Evolutionary conservation across 2,888 invertebrate genomes (phyloP), one percentile per base, ranked within the genome.

Genomic region (Panorpa germanica): DNA sequence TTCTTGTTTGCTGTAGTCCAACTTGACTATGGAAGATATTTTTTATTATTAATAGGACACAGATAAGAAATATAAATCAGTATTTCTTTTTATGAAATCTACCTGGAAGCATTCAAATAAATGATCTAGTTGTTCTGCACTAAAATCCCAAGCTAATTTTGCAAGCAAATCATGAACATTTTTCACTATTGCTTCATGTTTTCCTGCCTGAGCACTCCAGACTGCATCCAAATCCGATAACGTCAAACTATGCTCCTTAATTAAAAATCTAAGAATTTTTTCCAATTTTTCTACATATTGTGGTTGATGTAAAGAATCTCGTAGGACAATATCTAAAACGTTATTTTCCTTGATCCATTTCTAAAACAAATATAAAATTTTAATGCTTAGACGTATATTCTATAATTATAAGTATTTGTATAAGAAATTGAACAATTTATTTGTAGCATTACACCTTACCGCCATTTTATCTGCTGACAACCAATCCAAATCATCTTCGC

Each of bases 101-200:
- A 81, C 83, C 69, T 90, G 86, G 58, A 93, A 95, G 57, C 93
- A 91, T 47, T 88, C 90, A 57, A 96, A 95, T 18, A 96, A 64
- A 57, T 95, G 91, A 51, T 95, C 95, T 28, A 96, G 61, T 52
- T 96, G 95, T 50, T 93, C 91, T 2, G 93, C 88, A 38, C 86
- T 85, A 52, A 96, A 95, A 53, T 95, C 95, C 93, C 93, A 95
- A 1, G 96, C 95, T 29, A 96, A 61, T 55, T 95, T 95, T 7
- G 95, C 91, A 34, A 96, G 55, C 39, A 96, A 59, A 50, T 95
- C 95, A 49, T 96, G 95, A 23, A 96, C 80, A 50, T 96, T 96
- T 55, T 90, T 95, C 6, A 95, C 95, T 43, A 96, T 96, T 6
- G 93, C 93, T 53, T 95, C 95, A 52, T 95, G 95, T 56, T 95